phyloP scores from a whole-genome alignment of 2,888 invertebrate species.

The Oithona nana region DNA sequence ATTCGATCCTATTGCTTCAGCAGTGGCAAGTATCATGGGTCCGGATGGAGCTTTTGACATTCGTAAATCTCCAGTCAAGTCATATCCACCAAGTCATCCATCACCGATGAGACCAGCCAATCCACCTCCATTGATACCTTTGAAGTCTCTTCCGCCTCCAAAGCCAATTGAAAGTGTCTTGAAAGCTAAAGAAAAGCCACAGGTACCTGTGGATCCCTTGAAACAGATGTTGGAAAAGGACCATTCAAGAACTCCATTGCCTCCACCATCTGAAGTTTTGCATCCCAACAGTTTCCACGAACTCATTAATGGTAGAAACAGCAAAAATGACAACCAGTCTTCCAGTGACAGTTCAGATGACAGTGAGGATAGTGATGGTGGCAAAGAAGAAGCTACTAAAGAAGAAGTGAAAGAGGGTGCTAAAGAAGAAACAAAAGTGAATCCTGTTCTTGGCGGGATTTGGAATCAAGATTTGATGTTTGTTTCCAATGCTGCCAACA shows the following conservation, averaged over 20 bases:
- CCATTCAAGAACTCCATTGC: background rate
- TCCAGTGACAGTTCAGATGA: background rate
- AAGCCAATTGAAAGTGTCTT: background rate
- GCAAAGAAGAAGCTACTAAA: background rate
- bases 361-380: background rate
- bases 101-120: background rate
- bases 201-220: background rate
- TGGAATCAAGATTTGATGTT: slow-evolving; percentile 18
- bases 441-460: slow-evolving; percentile 13
- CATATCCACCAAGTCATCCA: background rate
- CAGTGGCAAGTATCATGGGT: slow-evolving; percentile 12
- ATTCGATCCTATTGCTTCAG: slow-evolving; percentile 6
- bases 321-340: no score
- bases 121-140: background rate
- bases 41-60: slow-evolving; percentile 7
- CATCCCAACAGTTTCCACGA: background rate
- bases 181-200: background rate
- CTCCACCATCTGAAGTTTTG: background rate
- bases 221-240: background rate
- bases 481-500: slow-evolving; percentile 1
- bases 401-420: background rate
- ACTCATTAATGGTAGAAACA: background rate
- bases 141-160: no score
- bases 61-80: slow-evolving; percentile 1
- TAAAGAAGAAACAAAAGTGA: background rate